Conservation (phyloP, 2,888 invertebrate genomes). For the Athalia circularis region DNA sequence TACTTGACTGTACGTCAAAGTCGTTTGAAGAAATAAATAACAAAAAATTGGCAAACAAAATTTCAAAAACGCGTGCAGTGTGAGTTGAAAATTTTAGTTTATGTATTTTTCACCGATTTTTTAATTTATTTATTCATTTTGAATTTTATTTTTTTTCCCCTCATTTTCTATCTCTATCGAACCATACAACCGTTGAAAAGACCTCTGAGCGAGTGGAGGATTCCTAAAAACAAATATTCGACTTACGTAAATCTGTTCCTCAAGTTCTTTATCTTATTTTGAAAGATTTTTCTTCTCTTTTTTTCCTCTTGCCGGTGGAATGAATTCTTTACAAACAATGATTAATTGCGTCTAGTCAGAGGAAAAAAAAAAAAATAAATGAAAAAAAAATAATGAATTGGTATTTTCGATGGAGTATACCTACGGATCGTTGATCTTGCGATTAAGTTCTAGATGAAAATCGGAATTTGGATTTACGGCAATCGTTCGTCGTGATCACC, state of each 20-base stretch:
- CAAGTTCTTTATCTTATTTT: neutral
- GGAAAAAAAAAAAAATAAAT: neutral
- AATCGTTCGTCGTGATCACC: constrained; percentile 37
- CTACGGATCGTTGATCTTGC: neutral
- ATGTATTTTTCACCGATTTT: neutral
- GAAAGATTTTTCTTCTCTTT: neutral
- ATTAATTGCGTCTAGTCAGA: constrained; percentile 1
- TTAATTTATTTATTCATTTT: neutral
- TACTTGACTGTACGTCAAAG: too few species aligned
- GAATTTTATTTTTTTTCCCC: too few species aligned
- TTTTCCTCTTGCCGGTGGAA: neutral
- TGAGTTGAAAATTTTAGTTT: too few species aligned
- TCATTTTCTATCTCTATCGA: neutral
- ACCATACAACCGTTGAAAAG: constrained; percentile 13
- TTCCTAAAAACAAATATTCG: too few species aligned
- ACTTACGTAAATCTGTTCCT: constrained; percentile 14
- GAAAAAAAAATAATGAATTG: neutral
- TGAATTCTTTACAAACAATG: neutral
- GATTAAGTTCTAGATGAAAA: constrained; percentile 10
- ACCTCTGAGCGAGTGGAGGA: neutral
- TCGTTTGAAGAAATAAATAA: too few species aligned
- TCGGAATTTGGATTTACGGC: constrained; percentile 20
- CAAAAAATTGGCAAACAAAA: too few species aligned
- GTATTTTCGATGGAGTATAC: neutral
- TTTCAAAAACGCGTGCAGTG: too few species aligned